Base-by-base conservation (phyloP, 1,140 invertebrate genomes). In the Brachionus calyciflorus region DNA sequence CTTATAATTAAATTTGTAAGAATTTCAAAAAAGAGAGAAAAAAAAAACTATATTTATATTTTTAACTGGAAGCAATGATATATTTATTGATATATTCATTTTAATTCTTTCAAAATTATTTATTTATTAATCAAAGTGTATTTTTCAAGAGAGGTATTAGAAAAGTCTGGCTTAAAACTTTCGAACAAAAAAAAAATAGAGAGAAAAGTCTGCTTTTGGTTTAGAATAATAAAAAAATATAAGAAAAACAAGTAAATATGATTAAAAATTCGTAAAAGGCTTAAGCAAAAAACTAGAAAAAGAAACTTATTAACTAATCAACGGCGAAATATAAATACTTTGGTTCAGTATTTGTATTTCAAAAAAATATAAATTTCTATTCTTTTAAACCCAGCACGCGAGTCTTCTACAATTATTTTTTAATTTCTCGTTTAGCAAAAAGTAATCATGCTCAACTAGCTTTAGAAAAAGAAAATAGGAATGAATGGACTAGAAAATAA, bases 261-360 rank as follows among this genome's bases (percentile, higher is more conserved):
- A n/a, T n/a, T n/a, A n/a, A n/a, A n/a, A n/a, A n/a, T n/a, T 55
- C 28, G 33, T 17, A 55, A 55, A 55, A 55, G 53, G 24, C 53
- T 55, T 55, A 55, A 28, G 53, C 53, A 14, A 55, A 24, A n/a
- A n/a, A n/a, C n/a, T 53, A 10, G 21, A 55, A 55, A 28, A n/a
- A 9, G 33, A 55, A 55, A 55, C 53, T 55, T 55, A 28, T 55
- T 55, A 55, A 55, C 53, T 55, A 55, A 55, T 55, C 53, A 55
- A 28, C 53, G 26, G 33, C 33, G 53, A 55, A 55, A 55, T 28
- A 55, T 55, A 55, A 55, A 55, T 55, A 55, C 10, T 55, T 28
- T 5, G 53, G 24, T n/a, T n/a, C n/a, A n/a, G n/a, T n/a, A n/a
- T n/a, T n/a, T n/a, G n/a, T n/a, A n/a, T n/a, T n/a, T n/a, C n/a